Evolutionary conservation across 1,140 invertebrate species (phyloP), one percentile per base, ranked within the genome.

Genomic region (Latrodectus geometricus): DNA sequence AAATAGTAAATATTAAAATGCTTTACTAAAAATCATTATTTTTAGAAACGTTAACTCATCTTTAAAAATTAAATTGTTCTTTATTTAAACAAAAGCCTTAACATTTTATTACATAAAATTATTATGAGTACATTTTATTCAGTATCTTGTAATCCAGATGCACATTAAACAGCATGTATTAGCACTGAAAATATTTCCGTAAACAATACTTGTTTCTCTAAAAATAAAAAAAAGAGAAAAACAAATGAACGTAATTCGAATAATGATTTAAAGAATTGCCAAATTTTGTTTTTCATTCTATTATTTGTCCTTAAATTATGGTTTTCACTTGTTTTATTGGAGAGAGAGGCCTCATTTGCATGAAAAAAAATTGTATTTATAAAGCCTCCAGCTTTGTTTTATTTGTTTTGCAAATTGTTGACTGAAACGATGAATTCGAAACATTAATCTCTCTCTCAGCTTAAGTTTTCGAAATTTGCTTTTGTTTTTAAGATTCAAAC

Each of bases 221-320:
- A 1, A 35, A 35, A 35, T 35, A n/a, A n/a, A n/a, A n/a, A n/a
- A n/a, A n/a, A 35, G 35, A 3, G 35, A 1, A 35, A 35, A 35
- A 35, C n/a, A 35, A 35, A 35, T 35, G 35, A 35, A 35, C 35
- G 35, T 65, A 15, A 65, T 65, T n/a, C 61, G 61, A 12, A 21
- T 50, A 52, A 74, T 74, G 72, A 74, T 74, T 74, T 52, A 74
- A 52, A 48, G 17, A 48, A 4, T 74, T 74, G 72, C 72, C 72
- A 50, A 48, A 74, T 74, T 74, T 74, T 48, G 12, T 65, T 74
- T 73, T 74, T 74, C 52, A 48, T 74, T 50, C 72, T 52, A 74
- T 74, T 74, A 50, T 52, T 74, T 50, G 48, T 52, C 49, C 20
- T 50, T 74, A 74, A 74, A 50, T 74, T 50, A 74, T 74, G 48